Evolutionary conservation across 2,113 vertebrate genomes (phyloP).

Genomic region (human): DNA sequence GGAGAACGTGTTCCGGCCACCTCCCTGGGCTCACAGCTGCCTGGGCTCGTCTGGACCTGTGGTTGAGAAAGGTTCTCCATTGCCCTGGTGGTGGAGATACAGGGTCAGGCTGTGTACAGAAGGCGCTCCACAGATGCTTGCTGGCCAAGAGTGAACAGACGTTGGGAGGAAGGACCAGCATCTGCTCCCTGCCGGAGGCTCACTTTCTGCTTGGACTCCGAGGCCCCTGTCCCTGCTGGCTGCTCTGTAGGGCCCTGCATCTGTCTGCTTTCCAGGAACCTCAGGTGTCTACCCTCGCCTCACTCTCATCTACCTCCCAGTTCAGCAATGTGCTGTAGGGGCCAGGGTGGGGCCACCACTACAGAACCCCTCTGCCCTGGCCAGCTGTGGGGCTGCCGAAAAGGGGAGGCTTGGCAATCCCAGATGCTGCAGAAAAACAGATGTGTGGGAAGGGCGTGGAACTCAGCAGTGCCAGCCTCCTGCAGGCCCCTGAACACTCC

Average conservation of each 20-base stretch:
- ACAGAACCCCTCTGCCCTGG: rapidly evolving
- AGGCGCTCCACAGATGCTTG: rapidly evolving
- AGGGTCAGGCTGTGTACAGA: background rate
- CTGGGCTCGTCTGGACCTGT: background rate
- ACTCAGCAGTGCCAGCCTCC: background rate
- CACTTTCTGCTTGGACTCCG: rapidly evolving
- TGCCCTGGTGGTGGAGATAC: background rate
- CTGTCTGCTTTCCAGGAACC: background rate
- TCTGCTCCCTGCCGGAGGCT: background rate
- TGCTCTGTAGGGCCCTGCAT: rapidly evolving
- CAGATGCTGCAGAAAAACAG: background rate
- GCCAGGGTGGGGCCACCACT: rapidly evolving
- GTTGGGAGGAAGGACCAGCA: rapidly evolving
- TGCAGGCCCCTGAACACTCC: rapidly evolving
- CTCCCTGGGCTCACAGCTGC: background rate
- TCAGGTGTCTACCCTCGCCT: too few species aligned
- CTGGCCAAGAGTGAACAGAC: too few species aligned
- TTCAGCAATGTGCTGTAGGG: rapidly evolving
- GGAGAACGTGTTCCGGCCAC: rapidly evolving
- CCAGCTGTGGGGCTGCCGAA: background rate
- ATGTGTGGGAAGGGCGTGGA: background rate
- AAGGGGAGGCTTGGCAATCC: background rate
- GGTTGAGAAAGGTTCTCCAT: background rate
- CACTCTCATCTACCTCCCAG: background rate
- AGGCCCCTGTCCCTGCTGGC: background rate